A percentile compares a stretch with the other conserved stretches of the same genome.
Conservation (phyloP, 2,797 vertebrate species). For the Heliangelus exortis region DNA sequence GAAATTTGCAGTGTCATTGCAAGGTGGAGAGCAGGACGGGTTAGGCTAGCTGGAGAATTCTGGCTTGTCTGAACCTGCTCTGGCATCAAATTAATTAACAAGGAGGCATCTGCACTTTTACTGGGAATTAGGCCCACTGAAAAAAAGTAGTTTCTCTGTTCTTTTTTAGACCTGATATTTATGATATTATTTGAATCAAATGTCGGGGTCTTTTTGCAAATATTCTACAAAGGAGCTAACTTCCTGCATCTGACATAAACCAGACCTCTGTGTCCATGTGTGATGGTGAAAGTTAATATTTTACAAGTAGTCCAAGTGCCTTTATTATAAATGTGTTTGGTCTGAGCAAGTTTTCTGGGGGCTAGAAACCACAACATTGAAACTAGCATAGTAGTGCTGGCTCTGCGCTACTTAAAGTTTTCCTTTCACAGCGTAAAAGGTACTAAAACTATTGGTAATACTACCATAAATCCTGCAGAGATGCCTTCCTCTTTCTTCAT, state of each 20-base stretch:
- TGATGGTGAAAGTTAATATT: not conserved
- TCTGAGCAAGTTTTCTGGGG: not conserved
- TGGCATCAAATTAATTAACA: not conserved
- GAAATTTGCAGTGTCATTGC: not conserved
- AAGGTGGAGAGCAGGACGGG: not conserved
- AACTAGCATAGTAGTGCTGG: not conserved
- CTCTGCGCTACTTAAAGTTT: not conserved
- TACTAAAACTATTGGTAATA: not conserved
- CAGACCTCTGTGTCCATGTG: fast-evolving
- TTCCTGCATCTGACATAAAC: not conserved
- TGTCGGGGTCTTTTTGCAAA: not conserved
- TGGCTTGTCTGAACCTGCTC: not conserved
- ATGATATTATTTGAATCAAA: not conserved
- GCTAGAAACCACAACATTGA: not conserved
- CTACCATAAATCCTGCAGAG: not conserved
- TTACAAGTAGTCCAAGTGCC: not conserved
- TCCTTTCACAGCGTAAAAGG: not conserved
- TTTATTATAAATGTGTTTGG: fast-evolving
- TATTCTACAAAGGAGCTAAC: not conserved
- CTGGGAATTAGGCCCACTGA: not conserved
- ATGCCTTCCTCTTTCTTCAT: not conserved
- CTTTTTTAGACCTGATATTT: not conserved
- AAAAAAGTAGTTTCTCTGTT: not conserved
- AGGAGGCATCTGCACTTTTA: not conserved
- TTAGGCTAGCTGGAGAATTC: not conserved